Evolutionary conservation across 2,797 vertebrate species (phyloP).

Genomic region (Scyliorhinus canicula): DNA sequence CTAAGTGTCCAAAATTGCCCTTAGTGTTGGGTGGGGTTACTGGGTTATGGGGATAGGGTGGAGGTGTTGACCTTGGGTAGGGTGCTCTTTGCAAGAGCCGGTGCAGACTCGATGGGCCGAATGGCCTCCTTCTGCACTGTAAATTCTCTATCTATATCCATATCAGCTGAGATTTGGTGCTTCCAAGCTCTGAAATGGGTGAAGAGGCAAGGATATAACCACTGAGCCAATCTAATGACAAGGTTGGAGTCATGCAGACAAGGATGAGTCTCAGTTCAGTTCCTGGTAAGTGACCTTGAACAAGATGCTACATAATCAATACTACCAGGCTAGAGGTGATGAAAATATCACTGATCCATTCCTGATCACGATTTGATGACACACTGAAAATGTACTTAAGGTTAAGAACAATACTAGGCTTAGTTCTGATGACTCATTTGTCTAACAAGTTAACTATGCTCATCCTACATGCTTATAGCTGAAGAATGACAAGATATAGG

Average conservation of each 20-base stretch:
- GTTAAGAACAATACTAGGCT: not conserved
- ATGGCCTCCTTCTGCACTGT: no score
- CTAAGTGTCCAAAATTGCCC: no score
- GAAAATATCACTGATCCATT: not conserved
- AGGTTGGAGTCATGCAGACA: not conserved
- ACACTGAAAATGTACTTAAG: not conserved
- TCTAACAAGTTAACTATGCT: not conserved
- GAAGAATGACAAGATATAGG: not conserved
- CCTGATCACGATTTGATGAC: not conserved
- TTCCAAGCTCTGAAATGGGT: not conserved
- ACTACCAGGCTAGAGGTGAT: not conserved
- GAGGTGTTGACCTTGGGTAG: no score
- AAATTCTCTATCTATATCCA: no score
- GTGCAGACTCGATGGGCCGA: no score
- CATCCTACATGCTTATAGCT: not conserved
- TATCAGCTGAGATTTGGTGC: not conserved
- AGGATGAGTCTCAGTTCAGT: not conserved
- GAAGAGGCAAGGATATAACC: not conserved
- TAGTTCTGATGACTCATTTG: not conserved
- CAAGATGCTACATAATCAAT: not conserved
- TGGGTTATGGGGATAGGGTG: no score
- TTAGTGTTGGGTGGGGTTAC: no score
- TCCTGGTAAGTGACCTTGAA: not conserved
- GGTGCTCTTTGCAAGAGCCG: no score
- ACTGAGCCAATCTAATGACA: not conserved